A percentile compares a stretch with the other conserved stretches of the same genome.
phyloP scores from a whole-genome alignment of 2,888 invertebrate genomes.

The Drosophila neutralis region DNA sequence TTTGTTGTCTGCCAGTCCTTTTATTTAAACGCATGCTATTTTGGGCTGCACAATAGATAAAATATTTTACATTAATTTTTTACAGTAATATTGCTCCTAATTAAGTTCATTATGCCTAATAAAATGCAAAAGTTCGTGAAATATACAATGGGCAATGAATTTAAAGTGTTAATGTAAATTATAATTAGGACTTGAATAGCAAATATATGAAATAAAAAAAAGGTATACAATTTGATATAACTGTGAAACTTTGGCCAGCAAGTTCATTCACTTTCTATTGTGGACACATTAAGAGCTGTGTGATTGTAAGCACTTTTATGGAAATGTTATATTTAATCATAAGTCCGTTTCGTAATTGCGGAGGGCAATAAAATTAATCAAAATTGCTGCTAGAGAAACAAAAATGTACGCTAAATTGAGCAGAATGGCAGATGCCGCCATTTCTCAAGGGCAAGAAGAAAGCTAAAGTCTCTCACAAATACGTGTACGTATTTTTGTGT shows the following conservation, averaged over 20 bases:
- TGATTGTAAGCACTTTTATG: constrained; percentile 36
- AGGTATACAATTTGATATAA: background rate
- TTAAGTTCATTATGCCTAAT: constrained; percentile 8
- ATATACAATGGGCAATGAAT: no score
- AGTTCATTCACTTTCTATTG: constrained; percentile 1
- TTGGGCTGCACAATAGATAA: background rate
- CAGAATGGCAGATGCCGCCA: constrained; percentile 54
- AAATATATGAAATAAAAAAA: background rate
- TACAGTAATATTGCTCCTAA: background rate
- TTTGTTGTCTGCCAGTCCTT: constrained; percentile 13
- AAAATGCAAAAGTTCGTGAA: background rate
- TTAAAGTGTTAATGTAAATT: background rate
- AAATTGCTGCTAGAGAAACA: constrained; percentile 48
- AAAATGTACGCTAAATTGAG: constrained; percentile 71
- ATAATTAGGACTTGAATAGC: background rate
- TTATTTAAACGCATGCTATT: constrained; percentile 41
- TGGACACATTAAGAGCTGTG: background rate
- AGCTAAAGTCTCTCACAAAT: background rate
- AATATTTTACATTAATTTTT: constrained; percentile 2
- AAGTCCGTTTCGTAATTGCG: constrained; percentile 55
- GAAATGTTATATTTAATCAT: constrained; percentile 50
- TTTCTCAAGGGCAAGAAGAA: constrained; percentile 34
- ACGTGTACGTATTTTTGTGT: background rate
- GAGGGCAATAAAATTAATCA: constrained; percentile 70
- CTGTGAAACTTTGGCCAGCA: background rate